Conservation (phyloP, 2,113 vertebrate genomes). For the Phrynosoma platyrhinos region DNA sequence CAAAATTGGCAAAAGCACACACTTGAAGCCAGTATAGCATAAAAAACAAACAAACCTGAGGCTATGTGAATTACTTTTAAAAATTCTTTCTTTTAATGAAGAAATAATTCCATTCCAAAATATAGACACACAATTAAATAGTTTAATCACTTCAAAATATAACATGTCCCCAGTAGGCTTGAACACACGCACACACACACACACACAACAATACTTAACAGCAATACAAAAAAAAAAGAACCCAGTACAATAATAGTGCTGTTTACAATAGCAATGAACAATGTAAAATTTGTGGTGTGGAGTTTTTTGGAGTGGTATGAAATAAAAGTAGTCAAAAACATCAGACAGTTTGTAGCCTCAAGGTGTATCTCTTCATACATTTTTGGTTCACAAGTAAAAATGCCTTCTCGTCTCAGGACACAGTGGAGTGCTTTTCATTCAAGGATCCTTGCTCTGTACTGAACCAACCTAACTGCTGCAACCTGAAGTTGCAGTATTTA, state of each 20-base stretch:
- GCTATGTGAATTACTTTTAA: constrained; percentile 77
- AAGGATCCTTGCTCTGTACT: constrained; percentile 72
- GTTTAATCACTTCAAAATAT: constrained; percentile 92
- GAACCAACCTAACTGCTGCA: constrained; percentile 77
- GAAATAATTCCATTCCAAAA: constrained; percentile 92
- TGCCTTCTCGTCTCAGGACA: constrained; percentile 78
- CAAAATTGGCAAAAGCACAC: constrained; percentile 13
- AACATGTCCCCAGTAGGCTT: constrained; percentile 88
- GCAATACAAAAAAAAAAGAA: constrained; percentile 85
- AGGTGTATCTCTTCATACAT: constrained; percentile 74
- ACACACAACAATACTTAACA: constrained; percentile 86
- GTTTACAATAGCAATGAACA: constrained; percentile 86
- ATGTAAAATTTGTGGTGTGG: constrained; percentile 81
- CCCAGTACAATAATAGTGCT: constrained; percentile 84
- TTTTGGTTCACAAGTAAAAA: constrained; percentile 85
- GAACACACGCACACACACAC: constrained; percentile 74
- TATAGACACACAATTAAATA: constrained; percentile 92
- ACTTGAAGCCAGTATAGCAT: constrained; percentile 16
- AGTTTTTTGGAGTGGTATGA: constrained; percentile 80
- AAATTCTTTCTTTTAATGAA: constrained; percentile 90
- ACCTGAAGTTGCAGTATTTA: constrained; percentile 79
- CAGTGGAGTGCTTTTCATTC: constrained; percentile 69
- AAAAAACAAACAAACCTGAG: constrained; percentile 47
- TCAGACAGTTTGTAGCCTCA: constrained; percentile 78
- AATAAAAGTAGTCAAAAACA: constrained; percentile 83